Base-by-base conservation (phyloP, 2,113 vertebrate genomes). In the Microcebus ravelobensis region DNA sequence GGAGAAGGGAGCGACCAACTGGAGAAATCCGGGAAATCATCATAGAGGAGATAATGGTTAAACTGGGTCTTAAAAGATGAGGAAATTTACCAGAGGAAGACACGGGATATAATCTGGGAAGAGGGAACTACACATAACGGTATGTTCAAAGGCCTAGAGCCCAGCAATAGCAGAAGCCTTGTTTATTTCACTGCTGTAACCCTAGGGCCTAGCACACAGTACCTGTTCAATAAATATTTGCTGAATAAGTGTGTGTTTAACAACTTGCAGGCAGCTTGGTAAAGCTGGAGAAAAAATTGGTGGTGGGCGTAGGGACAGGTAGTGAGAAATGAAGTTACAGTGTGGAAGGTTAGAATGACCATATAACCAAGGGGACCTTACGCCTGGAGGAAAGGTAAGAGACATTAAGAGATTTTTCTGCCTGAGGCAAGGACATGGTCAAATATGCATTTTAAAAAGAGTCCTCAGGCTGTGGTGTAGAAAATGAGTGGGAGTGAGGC, bases 171-270 rank as follows among this genome's bases (percentile, higher is more conserved):
- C 10, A 14, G 34, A 36, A 90, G 23, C 42, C 31, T 10, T 59
- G 31, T 76, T 68, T 42, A 65, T 52, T 57, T 82, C 68, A 42
- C 70, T 6, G 50, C 57, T 90, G 48, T 71, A 61, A 87, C 59
- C 61, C 79, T 11, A 67, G 83, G 87, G 67, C 27, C 83, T 20
- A 88, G 39, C 34, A 86, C n/a, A 89, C 59, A 79, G 61, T 57
- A 63, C 70, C 52, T 2, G 45, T 8, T 76, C 92, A 81, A 71
- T 70, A 87, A 87, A 81, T 65, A 95, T 80, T 83, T 96, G 87
- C 90, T n/a, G 73, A 90, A 50, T 23, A 39, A 55, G 82, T 39
- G 29, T 84, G 50, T 92, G n/a, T 95, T 96, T 92, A 71, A 95
- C 94, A 84, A 87, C 39, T 55, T 50, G 11, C 71, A 86, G 57